Conservation (phyloP, 1,140 invertebrate species). For the Drosophila yakuba region DNA sequence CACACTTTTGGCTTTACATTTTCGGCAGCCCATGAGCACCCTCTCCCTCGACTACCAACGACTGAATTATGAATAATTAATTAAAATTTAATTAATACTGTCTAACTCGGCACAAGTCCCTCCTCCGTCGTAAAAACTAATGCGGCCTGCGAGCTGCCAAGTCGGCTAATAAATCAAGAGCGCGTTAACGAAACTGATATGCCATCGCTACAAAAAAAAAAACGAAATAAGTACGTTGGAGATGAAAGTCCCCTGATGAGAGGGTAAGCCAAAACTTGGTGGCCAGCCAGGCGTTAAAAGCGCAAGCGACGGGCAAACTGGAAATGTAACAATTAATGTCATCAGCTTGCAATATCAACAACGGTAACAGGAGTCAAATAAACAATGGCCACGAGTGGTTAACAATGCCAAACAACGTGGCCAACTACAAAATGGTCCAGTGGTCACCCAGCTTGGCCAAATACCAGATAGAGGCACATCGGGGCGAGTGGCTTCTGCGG, state of each 20-base stretch:
- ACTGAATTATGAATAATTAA: constrained; percentile 67
- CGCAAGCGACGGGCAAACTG: constrained; percentile 34
- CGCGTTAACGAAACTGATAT: constrained; percentile 57
- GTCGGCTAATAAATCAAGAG: constrained; percentile 66
- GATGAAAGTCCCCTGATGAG: constrained; percentile 13
- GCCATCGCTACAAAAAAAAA: background rate
- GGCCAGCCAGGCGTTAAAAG: constrained; percentile 43
- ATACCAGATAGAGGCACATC: constrained; percentile 4
- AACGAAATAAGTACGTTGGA: background rate
- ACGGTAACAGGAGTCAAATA: constrained; percentile 36
- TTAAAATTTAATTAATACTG: constrained; percentile 78
- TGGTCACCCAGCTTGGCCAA: constrained; percentile 40
- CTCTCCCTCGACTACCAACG: background rate
- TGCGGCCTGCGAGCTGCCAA: constrained; percentile 11
- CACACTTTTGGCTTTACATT: constrained; percentile 60
- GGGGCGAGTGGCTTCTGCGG: background rate
- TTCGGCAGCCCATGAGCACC: constrained; percentile 51
- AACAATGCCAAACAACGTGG: constrained; percentile 72
- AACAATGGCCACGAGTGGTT: constrained; percentile 68
- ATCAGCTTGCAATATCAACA: constrained; percentile 62
- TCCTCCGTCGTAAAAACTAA: constrained; percentile 39
- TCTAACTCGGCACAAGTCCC: constrained; percentile 42
- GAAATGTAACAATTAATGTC: constrained; percentile 78
- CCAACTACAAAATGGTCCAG: constrained; percentile 51
- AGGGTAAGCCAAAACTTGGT: constrained; percentile 32